Evolutionary conservation across 2,113 vertebrate genomes (phyloP), one percentile per base, ranked within the genome.

Genomic region (Sceloporus undulatus): DNA sequence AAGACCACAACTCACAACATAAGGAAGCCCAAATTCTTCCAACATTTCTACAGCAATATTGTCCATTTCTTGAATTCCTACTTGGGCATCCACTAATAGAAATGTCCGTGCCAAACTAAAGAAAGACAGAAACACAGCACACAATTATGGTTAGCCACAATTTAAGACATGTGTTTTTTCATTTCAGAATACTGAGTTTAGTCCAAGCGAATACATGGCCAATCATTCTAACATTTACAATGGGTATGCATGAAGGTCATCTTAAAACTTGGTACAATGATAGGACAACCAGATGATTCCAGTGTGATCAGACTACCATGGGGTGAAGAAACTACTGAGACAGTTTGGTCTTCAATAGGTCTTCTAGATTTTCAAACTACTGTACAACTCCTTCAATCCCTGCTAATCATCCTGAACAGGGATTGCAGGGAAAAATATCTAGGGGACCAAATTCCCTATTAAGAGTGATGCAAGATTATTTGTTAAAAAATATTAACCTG

Each of bases 31-130:
- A 90, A 97, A 97, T 94, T 99, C 98, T 94, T 99, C 98, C 94
- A 98, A 98, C 98, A 99, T 99, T 91, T 99, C 98, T 95, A 99
- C 84, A 59, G 98, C 98, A 86, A 98, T 96, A 25, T 95, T 90
- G 93, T 99, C 99, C 1, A 94, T 87, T 88, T 96, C 95, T 94
- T 98, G 98, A 59, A 99, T 95, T 85, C 98, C 99, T 13, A 96
- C 93, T 34, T 96, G 96, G 84, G 98, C 97, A 71, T 99, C 99
- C 27, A 99, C 96, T 97, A 99, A 91, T 23, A 99, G 94, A 96
- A 99, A 99, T 0, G 98, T 99, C 96, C 98, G 98, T 91, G 96
- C 97, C 88, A 99, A 97, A 91, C 99, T 99, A 73, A 65, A 94
- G 92, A 91, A 94, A 71, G 82, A 85, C 1, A 95, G 21, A 95